Conservation (phyloP, 2,113 vertebrate genomes). For the Triplophysa siluroides region DNA sequence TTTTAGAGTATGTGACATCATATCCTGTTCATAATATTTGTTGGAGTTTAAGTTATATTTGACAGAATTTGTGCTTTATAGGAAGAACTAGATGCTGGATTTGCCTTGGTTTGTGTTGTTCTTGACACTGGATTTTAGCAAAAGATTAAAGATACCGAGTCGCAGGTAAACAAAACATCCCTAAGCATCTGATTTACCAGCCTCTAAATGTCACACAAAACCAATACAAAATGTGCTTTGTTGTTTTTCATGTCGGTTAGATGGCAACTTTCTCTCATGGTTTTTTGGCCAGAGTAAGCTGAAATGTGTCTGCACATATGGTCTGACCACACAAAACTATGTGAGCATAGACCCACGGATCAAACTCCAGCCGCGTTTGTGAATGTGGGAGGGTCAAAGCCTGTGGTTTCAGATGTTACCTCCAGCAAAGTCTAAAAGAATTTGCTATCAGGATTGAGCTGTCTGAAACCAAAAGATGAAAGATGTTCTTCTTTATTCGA, state of each 20-base stretch:
- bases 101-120: no score
- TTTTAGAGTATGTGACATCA: no score
- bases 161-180: no score
- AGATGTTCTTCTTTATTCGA: conserved; percentile 6
- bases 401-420: background rate
- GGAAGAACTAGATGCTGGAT: background rate
- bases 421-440: conserved; percentile 1
- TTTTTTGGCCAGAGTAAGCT: background rate
- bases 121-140: background rate
- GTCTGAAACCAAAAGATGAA: conserved; percentile 15
- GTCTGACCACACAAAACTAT: background rate
- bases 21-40: no score
- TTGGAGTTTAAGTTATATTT: no score
- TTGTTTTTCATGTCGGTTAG: background rate
- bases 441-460: conserved; percentile 9
- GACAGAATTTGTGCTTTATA: background rate
- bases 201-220: background rate
- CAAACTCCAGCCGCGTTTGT: background rate
- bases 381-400: conserved; percentile 8
- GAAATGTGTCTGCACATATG: no score
- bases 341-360: background rate
- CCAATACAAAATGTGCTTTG: background rate
- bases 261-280: background rate
- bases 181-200: no score
- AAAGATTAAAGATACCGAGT: no score